Conservation (phyloP, 2,113 vertebrate genomes). For the Vulpes lagopus region DNA sequence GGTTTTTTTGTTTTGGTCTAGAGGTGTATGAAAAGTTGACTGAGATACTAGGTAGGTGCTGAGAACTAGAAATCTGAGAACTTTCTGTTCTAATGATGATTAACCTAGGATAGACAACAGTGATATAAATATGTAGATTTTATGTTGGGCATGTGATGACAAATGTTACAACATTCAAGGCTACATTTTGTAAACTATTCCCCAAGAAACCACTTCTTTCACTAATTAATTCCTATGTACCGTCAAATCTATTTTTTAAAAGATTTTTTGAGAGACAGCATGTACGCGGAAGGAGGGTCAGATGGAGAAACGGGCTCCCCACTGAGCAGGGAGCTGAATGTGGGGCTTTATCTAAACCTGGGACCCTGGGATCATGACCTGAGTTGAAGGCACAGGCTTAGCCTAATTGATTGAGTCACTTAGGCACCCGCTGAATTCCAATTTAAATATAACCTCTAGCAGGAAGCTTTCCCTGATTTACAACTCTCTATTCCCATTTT, state of each 20-base stretch:
- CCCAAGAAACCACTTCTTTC: neutral
- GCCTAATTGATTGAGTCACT: no score
- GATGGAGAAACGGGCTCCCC: no score
- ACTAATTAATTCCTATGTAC: neutral
- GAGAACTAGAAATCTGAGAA: constrained; percentile 3
- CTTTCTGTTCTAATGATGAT: neutral
- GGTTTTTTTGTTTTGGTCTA: neutral
- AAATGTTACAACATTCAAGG: constrained; percentile 46
- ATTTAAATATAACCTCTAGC: constrained; percentile 22
- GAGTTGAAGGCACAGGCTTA: no score
- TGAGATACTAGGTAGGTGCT: neutral
- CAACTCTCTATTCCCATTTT: neutral
- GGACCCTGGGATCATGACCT: no score
- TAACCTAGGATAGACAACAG: neutral
- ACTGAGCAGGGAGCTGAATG: no score
- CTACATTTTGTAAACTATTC: neutral
- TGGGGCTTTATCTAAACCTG: no score
- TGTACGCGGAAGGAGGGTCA: no score
- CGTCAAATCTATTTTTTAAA: neutral
- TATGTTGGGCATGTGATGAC: neutral
- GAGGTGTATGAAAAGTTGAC: neutral
- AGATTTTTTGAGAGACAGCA: no score
- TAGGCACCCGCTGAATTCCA: neutral
- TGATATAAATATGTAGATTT: neutral
- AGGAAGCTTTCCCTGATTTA: neutral